Base-by-base conservation (phyloP, 2,888 invertebrate species). In the Xestia sexstrigata region DNA sequence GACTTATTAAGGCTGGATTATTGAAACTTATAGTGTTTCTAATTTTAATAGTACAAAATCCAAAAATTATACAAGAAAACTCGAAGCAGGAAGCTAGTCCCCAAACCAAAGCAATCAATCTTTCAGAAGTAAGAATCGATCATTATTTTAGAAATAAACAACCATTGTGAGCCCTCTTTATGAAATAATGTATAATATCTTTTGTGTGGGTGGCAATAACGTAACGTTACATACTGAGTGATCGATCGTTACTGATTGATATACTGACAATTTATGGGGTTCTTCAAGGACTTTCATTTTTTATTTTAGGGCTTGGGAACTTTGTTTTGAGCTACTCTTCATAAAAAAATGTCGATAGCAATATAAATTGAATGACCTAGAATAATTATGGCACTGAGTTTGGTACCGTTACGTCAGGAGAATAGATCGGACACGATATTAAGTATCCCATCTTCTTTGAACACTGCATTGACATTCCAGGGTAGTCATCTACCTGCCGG, bases 101-200 rank as follows among this genome's bases (percentile, higher is more conserved):
- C 15, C 23, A 69, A 83, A 75, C 55, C 55, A 74, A 82, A 76
- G 66, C 52, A 84, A 81, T 82, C 78, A 86, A 82, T 86, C 87
- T 75, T 81, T 75, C 35, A 60, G 49, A 72, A 78, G 74, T 75
- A 78, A 55, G 66, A 84, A 88, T 82, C 84, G 70, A 86, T 87
- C 88, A 88, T 87, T 78, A 87, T 81, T 88, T 86, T 74, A 68
- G 66, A 60, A 80, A 80, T 60, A 76, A 80, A 77, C 45, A 79
- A 67, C 70, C 70, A 69, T 83, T 84, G 74, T 77, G 63, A 69
- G 60, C 58, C 62, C 63, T 63, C 72, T 84, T 76, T 78, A 76
- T 66, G 49, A 78, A 83, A 87, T 87, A 84, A 86, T 70, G 73
- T 70, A 81, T 68, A 74, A 70, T 74, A 77, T 84, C 68, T 74